Evolutionary conservation across 2,797 vertebrate species (phyloP).

Genomic region (Morelia viridis): DNA sequence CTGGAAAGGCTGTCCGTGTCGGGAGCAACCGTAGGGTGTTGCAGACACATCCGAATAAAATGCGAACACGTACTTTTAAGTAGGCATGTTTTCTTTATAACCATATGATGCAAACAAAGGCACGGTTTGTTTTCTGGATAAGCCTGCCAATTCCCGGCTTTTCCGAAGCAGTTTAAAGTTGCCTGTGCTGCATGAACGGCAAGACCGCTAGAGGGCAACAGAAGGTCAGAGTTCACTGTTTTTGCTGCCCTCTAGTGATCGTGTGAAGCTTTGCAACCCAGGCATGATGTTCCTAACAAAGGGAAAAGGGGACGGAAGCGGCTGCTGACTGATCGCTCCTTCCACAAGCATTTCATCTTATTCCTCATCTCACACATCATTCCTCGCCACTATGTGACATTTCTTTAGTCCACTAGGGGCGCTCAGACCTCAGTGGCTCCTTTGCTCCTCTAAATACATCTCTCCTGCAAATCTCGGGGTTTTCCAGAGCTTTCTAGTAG

Average conservation of each 20-base stretch:
- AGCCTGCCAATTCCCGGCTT: neutral
- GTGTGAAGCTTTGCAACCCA: neutral
- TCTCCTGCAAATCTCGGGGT: neutral
- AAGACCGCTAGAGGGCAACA: neutral
- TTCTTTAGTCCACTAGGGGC: neutral
- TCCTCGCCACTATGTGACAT: neutral
- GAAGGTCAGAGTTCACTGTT: neutral
- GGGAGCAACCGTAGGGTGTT: neutral
- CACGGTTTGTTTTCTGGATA: no score
- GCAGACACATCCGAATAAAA: neutral
- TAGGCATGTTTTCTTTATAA: neutral
- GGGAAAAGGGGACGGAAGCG: accelerated
- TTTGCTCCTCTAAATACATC: neutral
- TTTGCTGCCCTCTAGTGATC: neutral
- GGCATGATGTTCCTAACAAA: neutral
- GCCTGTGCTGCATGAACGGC: neutral
- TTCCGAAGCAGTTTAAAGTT: neutral
- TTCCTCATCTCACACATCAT: neutral
- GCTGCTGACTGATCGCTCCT: neutral
- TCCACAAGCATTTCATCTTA: neutral
- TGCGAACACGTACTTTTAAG: neutral
- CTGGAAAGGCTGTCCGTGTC: neutral
- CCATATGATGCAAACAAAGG: neutral
- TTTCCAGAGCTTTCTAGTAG: neutral
- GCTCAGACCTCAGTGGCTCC: neutral